Conservation (phyloP, 2,888 invertebrate species). For the Siphonodentalium dalli region DNA sequence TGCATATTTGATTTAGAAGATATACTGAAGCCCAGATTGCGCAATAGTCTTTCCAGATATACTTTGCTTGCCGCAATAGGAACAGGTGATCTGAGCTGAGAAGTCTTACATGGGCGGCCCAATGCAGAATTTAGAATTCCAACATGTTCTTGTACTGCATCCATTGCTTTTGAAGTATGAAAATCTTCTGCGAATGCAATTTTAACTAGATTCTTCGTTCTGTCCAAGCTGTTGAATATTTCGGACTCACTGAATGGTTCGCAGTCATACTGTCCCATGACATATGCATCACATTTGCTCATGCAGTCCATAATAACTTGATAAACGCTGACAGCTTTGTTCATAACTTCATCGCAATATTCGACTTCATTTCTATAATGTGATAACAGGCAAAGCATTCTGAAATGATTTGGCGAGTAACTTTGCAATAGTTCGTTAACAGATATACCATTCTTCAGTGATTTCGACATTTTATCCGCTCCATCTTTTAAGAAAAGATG, state of each 20-base stretch:
- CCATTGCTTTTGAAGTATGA: constrained; percentile 76
- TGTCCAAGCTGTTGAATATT: constrained; percentile 69
- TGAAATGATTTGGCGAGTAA: constrained; percentile 78
- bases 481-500: constrained; percentile 77
- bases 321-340: constrained; percentile 73
- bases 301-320: constrained; percentile 77
- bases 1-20: not conserved
- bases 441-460: constrained; percentile 83
- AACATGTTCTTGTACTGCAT: constrained; percentile 73
- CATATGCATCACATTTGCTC: constrained; percentile 74
- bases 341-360: constrained; percentile 75
- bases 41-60: constrained; percentile 36
- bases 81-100: constrained; percentile 32
- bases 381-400: constrained; percentile 84
- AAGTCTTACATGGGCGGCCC: constrained; percentile 2
- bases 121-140: constrained; percentile 49
- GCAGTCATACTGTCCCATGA: constrained; percentile 70
- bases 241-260: constrained; percentile 68
- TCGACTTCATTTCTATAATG: constrained; percentile 80
- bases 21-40: constrained; percentile 20
- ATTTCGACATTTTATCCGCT: constrained; percentile 90
- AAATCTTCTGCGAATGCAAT: constrained; percentile 78
- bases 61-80: constrained; percentile 36
- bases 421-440: constrained; percentile 75
- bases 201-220: constrained; percentile 70